Evolutionary conservation across 2,113 vertebrate species (phyloP).

Genomic region (Struthidea cinerea): DNA sequence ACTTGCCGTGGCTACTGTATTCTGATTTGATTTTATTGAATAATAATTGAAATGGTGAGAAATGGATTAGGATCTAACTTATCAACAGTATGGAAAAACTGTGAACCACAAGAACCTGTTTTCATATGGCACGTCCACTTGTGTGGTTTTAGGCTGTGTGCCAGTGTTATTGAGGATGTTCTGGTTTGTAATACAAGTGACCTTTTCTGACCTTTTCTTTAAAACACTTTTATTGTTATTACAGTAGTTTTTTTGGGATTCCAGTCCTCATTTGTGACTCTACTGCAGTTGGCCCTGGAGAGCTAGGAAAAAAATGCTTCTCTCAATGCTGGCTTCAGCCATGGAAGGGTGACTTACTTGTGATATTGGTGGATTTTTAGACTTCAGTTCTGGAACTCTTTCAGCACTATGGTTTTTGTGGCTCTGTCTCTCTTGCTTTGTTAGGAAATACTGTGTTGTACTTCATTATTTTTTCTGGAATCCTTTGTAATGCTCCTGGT

Average conservation of each 20-base stretch:
- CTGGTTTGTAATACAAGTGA: neutral
- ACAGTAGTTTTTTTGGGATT: neutral
- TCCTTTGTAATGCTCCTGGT: neutral
- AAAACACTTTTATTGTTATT: neutral
- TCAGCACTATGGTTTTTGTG: neutral
- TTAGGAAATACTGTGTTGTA: neutral
- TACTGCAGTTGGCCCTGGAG: neutral
- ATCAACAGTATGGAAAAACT: neutral
- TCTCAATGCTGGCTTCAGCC: neutral
- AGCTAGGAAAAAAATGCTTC: neutral
- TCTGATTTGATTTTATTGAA: neutral
- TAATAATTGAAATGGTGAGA: neutral
- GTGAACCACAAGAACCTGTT: neutral
- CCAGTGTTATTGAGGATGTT: neutral
- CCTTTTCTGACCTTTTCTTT: neutral
- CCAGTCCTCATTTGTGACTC: neutral
- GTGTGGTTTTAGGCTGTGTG: neutral
- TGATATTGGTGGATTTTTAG: neutral
- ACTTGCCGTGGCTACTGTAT: neutral
- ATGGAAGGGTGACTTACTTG: neutral
- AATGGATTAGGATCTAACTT: neutral
- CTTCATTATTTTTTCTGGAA: conserved; percentile 16
- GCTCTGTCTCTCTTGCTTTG: neutral
- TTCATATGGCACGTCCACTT: neutral
- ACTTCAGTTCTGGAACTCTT: neutral